Conservation (phyloP, 2,113 vertebrate species). For the Conger conger region DNA sequence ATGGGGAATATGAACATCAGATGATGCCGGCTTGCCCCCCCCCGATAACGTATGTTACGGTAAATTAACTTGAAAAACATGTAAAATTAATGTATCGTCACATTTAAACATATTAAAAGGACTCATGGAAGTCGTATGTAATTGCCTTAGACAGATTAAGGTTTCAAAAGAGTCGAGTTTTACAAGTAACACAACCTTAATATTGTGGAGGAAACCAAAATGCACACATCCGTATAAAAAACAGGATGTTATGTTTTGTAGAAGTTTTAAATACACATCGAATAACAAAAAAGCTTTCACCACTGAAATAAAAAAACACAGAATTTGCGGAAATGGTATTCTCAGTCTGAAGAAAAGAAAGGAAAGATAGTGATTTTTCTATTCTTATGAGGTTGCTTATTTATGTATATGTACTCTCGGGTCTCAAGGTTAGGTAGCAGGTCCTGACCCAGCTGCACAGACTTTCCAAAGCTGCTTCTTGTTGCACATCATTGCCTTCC, state of each 20-base stretch:
- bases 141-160: slow-evolving; percentile 20
- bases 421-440: slow-evolving; percentile 25
- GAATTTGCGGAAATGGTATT: neutral
- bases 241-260: neutral
- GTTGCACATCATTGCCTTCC: slow-evolving; percentile 47
- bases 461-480: slow-evolving; percentile 45
- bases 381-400: slow-evolving; percentile 14
- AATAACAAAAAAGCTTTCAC: neutral
- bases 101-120: slow-evolving; percentile 11
- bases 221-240: slow-evolving; percentile 2
- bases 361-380: neutral
- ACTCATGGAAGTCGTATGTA: neutral
- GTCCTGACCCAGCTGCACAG: slow-evolving; percentile 34
- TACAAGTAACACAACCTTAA: slow-evolving; percentile 2
- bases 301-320: neutral
- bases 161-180: slow-evolving; percentile 1
- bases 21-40: slow-evolving; percentile 8
- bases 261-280: slow-evolving; percentile 4
- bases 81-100: slow-evolving; percentile 21
- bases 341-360: neutral
- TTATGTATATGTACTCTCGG: slow-evolving; percentile 29
- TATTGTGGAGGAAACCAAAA: slow-evolving; percentile 1
- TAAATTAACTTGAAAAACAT: slow-evolving; percentile 34
- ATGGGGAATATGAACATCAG: slow-evolving; percentile 31
- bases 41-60: slow-evolving; percentile 27